These are phyloP conservation scores for Stenichneumon culpator DNA, from an alignment of 2,888 invertebrate species.

Conservation along the genomic window DNA sequence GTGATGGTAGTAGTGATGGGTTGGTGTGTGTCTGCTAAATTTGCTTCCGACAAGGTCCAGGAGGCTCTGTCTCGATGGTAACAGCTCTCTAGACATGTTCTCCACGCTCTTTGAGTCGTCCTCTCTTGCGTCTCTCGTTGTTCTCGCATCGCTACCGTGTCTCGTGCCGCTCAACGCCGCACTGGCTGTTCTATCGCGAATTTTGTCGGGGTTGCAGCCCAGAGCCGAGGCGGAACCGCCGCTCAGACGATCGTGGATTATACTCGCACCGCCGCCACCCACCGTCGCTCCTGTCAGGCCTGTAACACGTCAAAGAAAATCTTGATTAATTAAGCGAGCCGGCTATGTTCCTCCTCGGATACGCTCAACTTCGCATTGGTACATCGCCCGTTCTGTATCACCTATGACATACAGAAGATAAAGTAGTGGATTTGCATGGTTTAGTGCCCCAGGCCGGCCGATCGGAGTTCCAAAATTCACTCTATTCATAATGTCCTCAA, in stretches of 20 bases:
- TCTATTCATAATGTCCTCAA: not conserved
- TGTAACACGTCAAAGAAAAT: constrained; percentile 69
- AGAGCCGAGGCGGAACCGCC: constrained; percentile 79
- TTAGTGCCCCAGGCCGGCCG: not conserved
- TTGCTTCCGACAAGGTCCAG: constrained; percentile 83
- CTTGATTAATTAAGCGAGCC: constrained; percentile 37
- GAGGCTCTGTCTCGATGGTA: constrained; percentile 83
- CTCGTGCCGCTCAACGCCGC: constrained; percentile 64
- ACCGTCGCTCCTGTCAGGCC: constrained; percentile 73
- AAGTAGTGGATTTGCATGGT: not conserved
- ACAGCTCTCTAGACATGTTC: constrained; percentile 78
- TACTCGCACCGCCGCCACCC: constrained; percentile 73
- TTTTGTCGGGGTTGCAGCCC: constrained; percentile 77
- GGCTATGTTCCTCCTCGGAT: not conserved
- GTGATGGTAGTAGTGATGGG: constrained; percentile 82
- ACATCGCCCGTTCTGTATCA: not conserved
- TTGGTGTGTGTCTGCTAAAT: constrained; percentile 82
- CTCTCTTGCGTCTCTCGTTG: constrained; percentile 76
- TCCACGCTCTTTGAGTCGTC: constrained; percentile 83
- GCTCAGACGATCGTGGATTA: constrained; percentile 76
- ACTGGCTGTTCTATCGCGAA: constrained; percentile 71
- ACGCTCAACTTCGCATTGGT: constrained; percentile 1
- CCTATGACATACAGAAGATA: not conserved
- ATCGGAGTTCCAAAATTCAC: not conserved
- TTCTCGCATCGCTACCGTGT: constrained; percentile 69